Base-by-base conservation (phyloP, 1,140 invertebrate species). In the Drosophila ohnishii region DNA sequence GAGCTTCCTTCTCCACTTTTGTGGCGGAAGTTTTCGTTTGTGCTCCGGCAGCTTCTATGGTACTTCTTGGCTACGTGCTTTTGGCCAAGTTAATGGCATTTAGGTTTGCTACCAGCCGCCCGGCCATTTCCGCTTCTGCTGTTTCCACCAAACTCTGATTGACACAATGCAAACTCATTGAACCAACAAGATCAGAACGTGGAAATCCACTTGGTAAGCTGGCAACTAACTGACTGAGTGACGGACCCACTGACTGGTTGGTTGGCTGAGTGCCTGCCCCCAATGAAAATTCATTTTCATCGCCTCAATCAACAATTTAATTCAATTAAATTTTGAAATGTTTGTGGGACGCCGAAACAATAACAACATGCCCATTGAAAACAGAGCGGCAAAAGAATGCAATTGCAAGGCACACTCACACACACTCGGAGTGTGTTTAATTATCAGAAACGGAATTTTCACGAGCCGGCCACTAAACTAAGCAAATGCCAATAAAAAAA, bases 281-380 rank as follows among this genome's bases (percentile, higher is more conserved):
- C 62, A 79, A 78, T 83, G 80, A 65, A 76, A 84, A 85, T 80
- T 80, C 77, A 80, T 80, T 85, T 83, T 85, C 81, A 84, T 69
- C 81, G 81, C 81, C 60, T 77, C 81, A 80, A 69, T 85, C 81
- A 84, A 80, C 81, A 80, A 65, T 65, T 86, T 86, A 81, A 81
- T 85, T 82, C 71, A 86, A 86, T 87, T 87, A 87, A 71, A 78
- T 82, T 86, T 78, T 58, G 57, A 72, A 73, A 79, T 66, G 63
- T 72, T 79, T 76, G 62, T 67, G 72, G 77, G 60, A 51, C 62
- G 65, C 42, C 51, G 53, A 48, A 63, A 37, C 62, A 67, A 77
- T 25, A 51, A 58, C 42, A 55, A 53, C 35, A 48, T 28, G 34
- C 39, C 25, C 28, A 47, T 37, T 16, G 53, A 69, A 42, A 55